These are phyloP conservation scores for Liposcelis brunnea DNA, from an alignment of 2,888 invertebrate species.

Conservation along the genomic window DNA sequence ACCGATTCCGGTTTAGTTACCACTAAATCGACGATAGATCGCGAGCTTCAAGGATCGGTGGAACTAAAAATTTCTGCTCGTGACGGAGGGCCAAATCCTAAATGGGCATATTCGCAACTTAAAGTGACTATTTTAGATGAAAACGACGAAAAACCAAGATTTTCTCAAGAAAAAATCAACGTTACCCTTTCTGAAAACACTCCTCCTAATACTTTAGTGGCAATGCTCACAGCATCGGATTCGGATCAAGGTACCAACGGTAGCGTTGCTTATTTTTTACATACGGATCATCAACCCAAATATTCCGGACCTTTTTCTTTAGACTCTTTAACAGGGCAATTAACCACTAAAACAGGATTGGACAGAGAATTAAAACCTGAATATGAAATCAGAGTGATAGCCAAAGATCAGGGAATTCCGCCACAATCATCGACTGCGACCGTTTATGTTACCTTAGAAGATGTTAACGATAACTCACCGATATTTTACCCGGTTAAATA, in stretches of 20 bases:
- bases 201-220: conserved; percentile 59
- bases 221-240: conserved; percentile 71
- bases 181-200: conserved; percentile 66
- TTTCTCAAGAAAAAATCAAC: conserved; percentile 55
- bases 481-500: conserved; percentile 82
- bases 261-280: conserved; percentile 66
- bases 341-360: conserved; percentile 56
- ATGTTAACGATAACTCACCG: conserved; percentile 86
- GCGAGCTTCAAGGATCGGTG: conserved; percentile 72
- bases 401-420: conserved; percentile 80
- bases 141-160: conserved; percentile 83
- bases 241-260: conserved; percentile 89
- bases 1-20: conserved; percentile 77
- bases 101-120: conserved; percentile 76
- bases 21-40: conserved; percentile 57
- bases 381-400: conserved; percentile 71
- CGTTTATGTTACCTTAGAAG: conserved; percentile 58
- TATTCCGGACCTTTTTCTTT: conserved; percentile 73
- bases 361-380: conserved; percentile 64
- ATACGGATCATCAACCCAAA: conserved; percentile 55
- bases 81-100: conserved; percentile 88
- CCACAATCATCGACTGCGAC: conserved; percentile 82
- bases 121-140: conserved; percentile 85
- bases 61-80: conserved; percentile 79
- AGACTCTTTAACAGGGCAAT: conserved; percentile 68